Percentiles rank a stretch among this genome's conserved stretches.
Evolutionary conservation across 2,888 invertebrate genomes (phyloP).

Genomic region (Apeira syringaria): DNA sequence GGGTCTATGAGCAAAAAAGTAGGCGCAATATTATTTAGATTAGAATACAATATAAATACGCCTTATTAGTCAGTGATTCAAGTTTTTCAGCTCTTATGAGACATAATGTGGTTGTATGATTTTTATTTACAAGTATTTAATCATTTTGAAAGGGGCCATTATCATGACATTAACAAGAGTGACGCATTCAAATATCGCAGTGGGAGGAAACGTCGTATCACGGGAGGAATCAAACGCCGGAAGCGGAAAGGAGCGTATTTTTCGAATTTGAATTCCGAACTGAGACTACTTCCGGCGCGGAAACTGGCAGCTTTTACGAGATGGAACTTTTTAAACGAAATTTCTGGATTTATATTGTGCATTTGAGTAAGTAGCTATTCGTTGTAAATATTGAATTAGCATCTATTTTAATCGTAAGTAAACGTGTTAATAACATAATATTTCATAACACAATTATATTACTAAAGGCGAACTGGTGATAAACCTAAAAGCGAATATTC

Average conservation of each 20-base stretch:
- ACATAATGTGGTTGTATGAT: no score
- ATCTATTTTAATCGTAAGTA: no score
- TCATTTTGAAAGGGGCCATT: conserved; percentile 15
- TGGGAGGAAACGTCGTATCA: conserved; percentile 75
- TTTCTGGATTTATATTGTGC: conserved; percentile 26
- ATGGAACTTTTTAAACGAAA: conserved; percentile 63
- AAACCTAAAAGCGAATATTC: no score
- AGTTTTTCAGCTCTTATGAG: no score
- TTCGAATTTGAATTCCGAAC: conserved; percentile 83
- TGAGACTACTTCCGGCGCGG: conserved; percentile 72
- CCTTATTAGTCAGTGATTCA: no score
- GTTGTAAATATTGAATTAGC: neutral
- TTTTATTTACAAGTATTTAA: no score
- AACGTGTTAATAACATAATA: no score
- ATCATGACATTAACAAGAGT: conserved; percentile 34
- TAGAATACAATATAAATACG: no score
- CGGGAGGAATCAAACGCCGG: conserved; percentile 81
- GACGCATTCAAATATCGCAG: conserved; percentile 52
- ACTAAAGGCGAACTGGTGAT: no score
- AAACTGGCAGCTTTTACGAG: conserved; percentile 69
- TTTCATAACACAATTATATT: no score
- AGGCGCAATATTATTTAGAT: no score
- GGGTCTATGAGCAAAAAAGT: no score
- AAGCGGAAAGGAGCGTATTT: conserved; percentile 81
- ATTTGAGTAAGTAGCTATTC: neutral